Conservation (phyloP, 2,113 vertebrate genomes). For the Xerus inauris region DNA sequence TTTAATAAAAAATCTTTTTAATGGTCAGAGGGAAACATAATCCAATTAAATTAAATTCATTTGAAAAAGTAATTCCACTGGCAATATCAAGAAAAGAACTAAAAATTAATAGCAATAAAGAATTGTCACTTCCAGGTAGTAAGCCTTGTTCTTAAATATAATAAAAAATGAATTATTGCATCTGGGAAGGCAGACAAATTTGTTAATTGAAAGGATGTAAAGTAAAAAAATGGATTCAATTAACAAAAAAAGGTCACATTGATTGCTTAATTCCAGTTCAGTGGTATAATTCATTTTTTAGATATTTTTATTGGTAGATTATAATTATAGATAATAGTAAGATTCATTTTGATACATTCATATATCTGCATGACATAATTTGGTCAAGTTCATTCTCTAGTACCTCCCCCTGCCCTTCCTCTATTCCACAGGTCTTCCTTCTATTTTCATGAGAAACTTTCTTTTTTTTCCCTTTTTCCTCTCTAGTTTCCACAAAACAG, state of each 20-base stretch:
- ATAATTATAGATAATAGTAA: too few species aligned
- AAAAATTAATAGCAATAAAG: not conserved
- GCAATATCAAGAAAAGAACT: not conserved
- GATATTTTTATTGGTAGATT: too few species aligned
- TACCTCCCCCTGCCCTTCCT: too few species aligned
- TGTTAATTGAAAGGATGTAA: not conserved
- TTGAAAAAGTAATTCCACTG: not conserved
- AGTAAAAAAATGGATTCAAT: not conserved
- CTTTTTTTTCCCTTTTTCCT: too few species aligned
- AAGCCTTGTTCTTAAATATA: not conserved
- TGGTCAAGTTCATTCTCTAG: too few species aligned
- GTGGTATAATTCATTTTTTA: not conserved
- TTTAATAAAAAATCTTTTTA: slow-evolving; percentile 19
- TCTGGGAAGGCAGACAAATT: not conserved
- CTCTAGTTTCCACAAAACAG: too few species aligned
- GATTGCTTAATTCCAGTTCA: not conserved
- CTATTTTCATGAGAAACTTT: too few species aligned
- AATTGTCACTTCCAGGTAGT: not conserved
- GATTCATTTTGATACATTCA: too few species aligned
- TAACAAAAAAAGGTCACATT: not conserved
- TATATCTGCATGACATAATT: too few species aligned
- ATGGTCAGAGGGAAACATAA: not conserved
- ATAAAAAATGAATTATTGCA: not conserved
- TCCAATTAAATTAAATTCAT: slow-evolving; percentile 2
- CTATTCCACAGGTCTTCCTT: too few species aligned